Evolutionary conservation across 92 coral and sea anemone species (phyloP), one percentile per base, ranked within the genome.

Genomic region (Heteractis magnifica): DNA sequence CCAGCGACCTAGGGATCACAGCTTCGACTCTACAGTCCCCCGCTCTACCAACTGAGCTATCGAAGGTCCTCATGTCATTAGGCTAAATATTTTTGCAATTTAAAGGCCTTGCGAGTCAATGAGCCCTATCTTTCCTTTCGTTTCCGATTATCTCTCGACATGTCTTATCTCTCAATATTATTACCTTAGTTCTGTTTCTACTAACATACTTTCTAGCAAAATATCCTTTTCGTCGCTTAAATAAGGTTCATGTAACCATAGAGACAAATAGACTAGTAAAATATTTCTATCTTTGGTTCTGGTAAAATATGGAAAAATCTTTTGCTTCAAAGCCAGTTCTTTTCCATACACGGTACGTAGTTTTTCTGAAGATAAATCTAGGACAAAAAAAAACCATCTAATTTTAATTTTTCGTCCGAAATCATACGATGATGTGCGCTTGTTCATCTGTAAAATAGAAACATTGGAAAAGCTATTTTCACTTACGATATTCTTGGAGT

Each of bases 231-330:
- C 92, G 51, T 90, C 94, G 14, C 87, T 84, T 64, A 96, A 80
- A 75, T 92, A 90, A 15, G 99, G 99, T 81, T 94, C 94, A 50
- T 96, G 98, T 23, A 94, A 82, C 99, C 99, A 96, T 82, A 94
- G 76, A 0, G 99, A 93, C 77, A 96, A 79, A 60, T 90, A 92
- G 6, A 93, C 94, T 93, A 94, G 84, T 52, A 92, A 86, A 41
- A 82, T 72, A 74, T 91, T 91, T 86, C 99, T 87, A 72, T 94
- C 93, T 77, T 86, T 89, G 21, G 92, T 83, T 62, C 79, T 85
- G 44, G 90, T 81, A 74, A 94, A 88, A 81, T 90, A 89, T 8
- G 91, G 91, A 71, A 90, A 88, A 49, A 96, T 89, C 19, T 83
- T 96, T 86, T 92, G 92, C 81, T 96, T 96, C 81, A 96, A 72